A percentile compares a stretch with the other conserved stretches of the same genome.
Conservation (phyloP, 2,888 invertebrate genomes). For the Microplitis manilae region DNA sequence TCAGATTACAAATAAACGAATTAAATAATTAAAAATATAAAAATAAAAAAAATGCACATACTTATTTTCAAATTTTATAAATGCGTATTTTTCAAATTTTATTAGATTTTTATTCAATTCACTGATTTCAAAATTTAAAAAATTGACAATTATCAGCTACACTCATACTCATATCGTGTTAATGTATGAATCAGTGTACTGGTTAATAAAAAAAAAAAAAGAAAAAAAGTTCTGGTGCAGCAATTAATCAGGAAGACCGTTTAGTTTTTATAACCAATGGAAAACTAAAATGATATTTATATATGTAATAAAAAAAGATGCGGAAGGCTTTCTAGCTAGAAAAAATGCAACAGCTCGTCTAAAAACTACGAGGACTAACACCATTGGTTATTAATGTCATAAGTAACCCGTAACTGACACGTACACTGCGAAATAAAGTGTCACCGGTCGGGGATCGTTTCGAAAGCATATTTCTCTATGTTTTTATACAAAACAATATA, state of each 20-base stretch:
- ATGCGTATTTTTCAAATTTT: no score
- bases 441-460: slow-evolving; percentile 35
- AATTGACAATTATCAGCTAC: background rate
- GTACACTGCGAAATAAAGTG: slow-evolving; percentile 48
- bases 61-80: no score
- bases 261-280: slow-evolving; percentile 63
- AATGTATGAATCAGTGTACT: no score
- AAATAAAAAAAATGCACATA: no score
- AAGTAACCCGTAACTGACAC: slow-evolving; percentile 58
- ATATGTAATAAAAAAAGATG: slow-evolving; percentile 56
- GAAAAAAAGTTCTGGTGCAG: slow-evolving; percentile 6
- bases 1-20: no score
- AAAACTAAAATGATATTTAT: slow-evolving; percentile 58
- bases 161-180: no score
- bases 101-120: no score
- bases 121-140: background rate
- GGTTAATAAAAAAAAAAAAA: background rate
- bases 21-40: no score
- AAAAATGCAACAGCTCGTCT: slow-evolving; percentile 70
- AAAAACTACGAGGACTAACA: slow-evolving; percentile 69
- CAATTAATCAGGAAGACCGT: slow-evolving; percentile 44
- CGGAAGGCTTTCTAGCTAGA: slow-evolving; percentile 68
- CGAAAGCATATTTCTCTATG: slow-evolving; percentile 31
- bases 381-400: slow-evolving; percentile 64
- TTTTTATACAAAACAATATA: background rate